Evolutionary conservation across 2,888 invertebrate genomes (phyloP).

Genomic region (Lithophane socia): DNA sequence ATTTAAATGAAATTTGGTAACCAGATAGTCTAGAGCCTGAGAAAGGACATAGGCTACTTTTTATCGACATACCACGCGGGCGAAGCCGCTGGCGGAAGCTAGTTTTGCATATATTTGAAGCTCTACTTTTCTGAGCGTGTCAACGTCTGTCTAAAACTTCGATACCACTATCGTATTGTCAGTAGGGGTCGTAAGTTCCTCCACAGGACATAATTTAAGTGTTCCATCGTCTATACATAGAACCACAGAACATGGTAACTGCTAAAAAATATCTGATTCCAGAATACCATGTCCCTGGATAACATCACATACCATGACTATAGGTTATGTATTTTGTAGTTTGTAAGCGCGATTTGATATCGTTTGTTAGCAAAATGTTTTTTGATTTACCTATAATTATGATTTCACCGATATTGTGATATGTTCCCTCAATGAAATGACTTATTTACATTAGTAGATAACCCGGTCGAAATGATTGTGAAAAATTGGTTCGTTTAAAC

Average conservation of each 20-base stretch:
- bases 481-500: neutral
- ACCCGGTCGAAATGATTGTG: constrained; percentile 13
- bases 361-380: neutral
- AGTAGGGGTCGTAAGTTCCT: neutral
- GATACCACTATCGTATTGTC: neutral
- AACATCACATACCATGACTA: neutral
- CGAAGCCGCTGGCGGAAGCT: no score
- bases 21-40: no score
- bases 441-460: constrained; percentile 32
- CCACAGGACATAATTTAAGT: neutral
- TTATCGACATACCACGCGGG: no score
- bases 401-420: neutral
- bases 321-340: neutral
- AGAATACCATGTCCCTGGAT: neutral
- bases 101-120: neutral
- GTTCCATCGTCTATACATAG: neutral
- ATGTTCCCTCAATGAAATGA: constrained; percentile 9
- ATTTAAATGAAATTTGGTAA: no score
- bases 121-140: neutral
- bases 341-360: neutral
- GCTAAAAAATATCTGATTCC: neutral
- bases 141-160: neutral
- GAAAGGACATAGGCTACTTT: no score
- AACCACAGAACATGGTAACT: neutral
- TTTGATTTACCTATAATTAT: neutral